Percentiles rank a stretch among this genome's conserved stretches.
These are phyloP conservation scores for Aphyosemion australe DNA, from an alignment of 2,113 vertebrate species.

Conservation along the genomic window DNA sequence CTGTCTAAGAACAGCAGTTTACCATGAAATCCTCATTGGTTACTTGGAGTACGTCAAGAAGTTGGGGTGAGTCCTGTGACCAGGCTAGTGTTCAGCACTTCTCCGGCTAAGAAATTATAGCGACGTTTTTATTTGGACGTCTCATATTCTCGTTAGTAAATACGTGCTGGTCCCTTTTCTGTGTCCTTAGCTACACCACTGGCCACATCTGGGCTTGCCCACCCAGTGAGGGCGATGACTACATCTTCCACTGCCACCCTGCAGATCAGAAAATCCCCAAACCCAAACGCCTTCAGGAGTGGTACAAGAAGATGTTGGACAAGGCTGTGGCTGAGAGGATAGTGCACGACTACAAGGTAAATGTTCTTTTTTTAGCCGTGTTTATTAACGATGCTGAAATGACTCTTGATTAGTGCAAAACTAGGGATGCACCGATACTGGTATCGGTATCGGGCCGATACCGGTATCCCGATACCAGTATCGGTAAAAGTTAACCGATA, in stretches of 20 bases:
- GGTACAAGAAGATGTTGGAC: conserved; percentile 99
- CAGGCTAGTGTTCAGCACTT: no score
- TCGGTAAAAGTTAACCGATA: no score
- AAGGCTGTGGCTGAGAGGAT: conserved; percentile 96
- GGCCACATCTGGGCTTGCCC: conserved; percentile 99
- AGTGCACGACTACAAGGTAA: conserved; percentile 96
- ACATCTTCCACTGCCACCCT: conserved; percentile 99
- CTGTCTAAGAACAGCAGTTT: conserved; percentile 91
- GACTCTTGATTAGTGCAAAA: neutral
- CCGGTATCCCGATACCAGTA: no score
- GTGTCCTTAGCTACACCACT: conserved; percentile 85
- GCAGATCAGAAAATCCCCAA: conserved; percentile 98
- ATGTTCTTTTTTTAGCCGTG: no score
- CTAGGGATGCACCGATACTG: no score
- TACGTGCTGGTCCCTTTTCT: neutral
- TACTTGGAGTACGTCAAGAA: conserved; percentile 97
- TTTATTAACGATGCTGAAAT: no score
- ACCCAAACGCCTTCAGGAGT: conserved; percentile 96
- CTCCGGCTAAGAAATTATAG: neutral
- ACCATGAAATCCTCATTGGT: conserved; percentile 96
- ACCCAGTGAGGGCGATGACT: conserved; percentile 97
- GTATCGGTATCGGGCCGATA: no score
- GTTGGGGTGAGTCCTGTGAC: conserved; percentile 84
- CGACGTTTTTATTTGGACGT: no score
- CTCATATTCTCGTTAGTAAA: no score